Evolutionary conservation across 2,797 vertebrate species (phyloP).

Genomic region (Dendrocincla tyrannina): DNA sequence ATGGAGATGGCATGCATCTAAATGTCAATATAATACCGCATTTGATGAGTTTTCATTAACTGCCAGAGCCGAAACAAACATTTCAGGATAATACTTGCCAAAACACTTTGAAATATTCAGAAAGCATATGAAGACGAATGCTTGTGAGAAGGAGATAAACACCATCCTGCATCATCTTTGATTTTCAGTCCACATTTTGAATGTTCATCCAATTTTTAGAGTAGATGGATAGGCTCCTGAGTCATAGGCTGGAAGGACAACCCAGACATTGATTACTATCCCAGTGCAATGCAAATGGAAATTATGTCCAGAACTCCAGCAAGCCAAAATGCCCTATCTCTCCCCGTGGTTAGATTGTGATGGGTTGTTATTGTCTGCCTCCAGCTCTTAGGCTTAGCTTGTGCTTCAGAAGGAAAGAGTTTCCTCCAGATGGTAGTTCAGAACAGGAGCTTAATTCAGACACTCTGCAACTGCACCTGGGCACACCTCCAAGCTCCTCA

Average conservation of each 20-base stretch:
- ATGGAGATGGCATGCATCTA: neutral
- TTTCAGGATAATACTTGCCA: neutral
- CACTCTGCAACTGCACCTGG: neutral
- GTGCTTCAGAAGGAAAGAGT: neutral
- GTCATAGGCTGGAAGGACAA: neutral
- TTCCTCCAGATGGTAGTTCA: neutral
- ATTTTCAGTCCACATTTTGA: neutral
- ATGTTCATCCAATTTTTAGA: neutral
- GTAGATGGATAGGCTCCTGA: neutral
- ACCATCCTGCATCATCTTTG: neutral
- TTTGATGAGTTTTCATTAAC: constrained; percentile 46
- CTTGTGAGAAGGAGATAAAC: neutral
- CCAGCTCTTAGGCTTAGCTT: neutral
- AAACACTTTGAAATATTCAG: neutral
- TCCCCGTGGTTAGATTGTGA: neutral
- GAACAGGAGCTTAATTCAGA: neutral
- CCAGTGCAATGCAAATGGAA: neutral
- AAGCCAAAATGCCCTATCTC: neutral
- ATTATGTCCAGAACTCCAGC: neutral
- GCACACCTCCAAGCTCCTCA: neutral
- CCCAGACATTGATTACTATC: neutral
- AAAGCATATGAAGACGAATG: neutral
- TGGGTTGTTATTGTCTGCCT: neutral
- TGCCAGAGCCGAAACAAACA: neutral
- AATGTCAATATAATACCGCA: neutral